phyloP scores from a whole-genome alignment of 1,140 invertebrate genomes.

The Cylas formicarius region DNA sequence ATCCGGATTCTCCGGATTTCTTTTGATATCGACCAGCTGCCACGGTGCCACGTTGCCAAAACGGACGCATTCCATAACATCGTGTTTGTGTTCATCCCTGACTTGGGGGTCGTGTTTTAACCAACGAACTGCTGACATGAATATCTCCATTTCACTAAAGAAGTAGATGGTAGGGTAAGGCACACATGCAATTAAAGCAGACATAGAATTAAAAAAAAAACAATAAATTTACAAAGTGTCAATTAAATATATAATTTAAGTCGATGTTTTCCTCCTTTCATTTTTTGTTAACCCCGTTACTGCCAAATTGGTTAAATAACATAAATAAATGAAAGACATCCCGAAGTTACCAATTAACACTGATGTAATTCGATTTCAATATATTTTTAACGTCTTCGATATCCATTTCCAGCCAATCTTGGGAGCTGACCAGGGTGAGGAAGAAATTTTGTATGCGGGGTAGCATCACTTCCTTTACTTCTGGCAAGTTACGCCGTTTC shows the following conservation, averaged over 20 bases:
- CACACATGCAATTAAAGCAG: too few species aligned
- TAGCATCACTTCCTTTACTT: constrained; percentile 63
- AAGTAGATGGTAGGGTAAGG: too few species aligned
- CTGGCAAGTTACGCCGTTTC: constrained; percentile 45
- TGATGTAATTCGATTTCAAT: constrained; percentile 59
- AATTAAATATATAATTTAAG: too few species aligned
- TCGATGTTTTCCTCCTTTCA: too few species aligned
- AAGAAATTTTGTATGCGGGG: constrained; percentile 66
- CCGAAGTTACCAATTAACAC: constrained; percentile 56
- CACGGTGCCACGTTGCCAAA: constrained; percentile 67
- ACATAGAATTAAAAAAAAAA: too few species aligned
- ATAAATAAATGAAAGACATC: too few species aligned
- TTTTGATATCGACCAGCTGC: constrained; percentile 63
- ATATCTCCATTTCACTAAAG: constrained; percentile 63
- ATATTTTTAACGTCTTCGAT: constrained; percentile 55
- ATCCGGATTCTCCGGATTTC: constrained; percentile 61
- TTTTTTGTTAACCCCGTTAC: too few species aligned
- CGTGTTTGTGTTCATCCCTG: constrained; percentile 47
- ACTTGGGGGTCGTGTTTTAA: constrained; percentile 57
- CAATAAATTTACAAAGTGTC: too few species aligned
- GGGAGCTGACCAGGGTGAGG: constrained; percentile 59
- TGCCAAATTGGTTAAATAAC: too few species aligned
- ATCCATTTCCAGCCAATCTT: constrained; percentile 57
- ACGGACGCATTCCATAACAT: constrained; percentile 57
- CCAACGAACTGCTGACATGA: constrained; percentile 69